phyloP scores from a whole-genome alignment of 2,888 invertebrate genomes.

The Lepidocyrtoides sp. region DNA sequence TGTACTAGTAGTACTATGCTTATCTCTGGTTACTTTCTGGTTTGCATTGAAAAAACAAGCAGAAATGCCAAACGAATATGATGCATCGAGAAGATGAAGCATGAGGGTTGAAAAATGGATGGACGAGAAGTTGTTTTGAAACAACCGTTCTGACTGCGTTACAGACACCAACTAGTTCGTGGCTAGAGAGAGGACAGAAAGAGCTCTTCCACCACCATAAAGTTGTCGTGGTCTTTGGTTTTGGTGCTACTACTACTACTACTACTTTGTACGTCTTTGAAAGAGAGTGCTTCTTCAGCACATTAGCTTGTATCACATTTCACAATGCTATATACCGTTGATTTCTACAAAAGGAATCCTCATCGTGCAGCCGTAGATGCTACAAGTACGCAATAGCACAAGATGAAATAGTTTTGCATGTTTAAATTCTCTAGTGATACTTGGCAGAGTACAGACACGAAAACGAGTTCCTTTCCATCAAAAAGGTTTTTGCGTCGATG shows the following conservation, averaged over 20 bases:
- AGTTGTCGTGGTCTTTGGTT: not conserved
- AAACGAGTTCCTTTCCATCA: not conserved
- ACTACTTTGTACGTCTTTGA: no score
- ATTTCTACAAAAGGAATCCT: slow-evolving; percentile 7
- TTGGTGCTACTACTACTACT: slow-evolving; percentile 18
- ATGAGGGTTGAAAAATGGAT: slow-evolving; percentile 17
- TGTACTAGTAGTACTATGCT: no score
- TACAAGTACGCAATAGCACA: not conserved
- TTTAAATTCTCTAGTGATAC: slow-evolving; percentile 9
- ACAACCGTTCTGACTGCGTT: slow-evolving; percentile 78
- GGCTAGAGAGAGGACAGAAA: slow-evolving; percentile 56
- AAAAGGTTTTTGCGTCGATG: not conserved
- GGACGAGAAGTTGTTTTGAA: slow-evolving; percentile 36
- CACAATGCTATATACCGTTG: not conserved
- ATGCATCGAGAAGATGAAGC: slow-evolving; percentile 51
- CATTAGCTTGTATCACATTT: slow-evolving; percentile 23
- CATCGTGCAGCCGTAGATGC: not conserved
- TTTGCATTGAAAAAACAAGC: slow-evolving; percentile 4
- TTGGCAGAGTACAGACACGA: not conserved
- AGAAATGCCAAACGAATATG: slow-evolving; percentile 13
- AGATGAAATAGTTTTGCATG: not conserved
- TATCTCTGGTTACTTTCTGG: slow-evolving; percentile 2
- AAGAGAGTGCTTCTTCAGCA: not conserved
- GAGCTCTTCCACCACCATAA: slow-evolving; percentile 32
- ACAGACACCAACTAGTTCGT: slow-evolving; percentile 69